Base-by-base conservation (phyloP, 2,113 vertebrate species). In the Pachycephala philippinensis region DNA sequence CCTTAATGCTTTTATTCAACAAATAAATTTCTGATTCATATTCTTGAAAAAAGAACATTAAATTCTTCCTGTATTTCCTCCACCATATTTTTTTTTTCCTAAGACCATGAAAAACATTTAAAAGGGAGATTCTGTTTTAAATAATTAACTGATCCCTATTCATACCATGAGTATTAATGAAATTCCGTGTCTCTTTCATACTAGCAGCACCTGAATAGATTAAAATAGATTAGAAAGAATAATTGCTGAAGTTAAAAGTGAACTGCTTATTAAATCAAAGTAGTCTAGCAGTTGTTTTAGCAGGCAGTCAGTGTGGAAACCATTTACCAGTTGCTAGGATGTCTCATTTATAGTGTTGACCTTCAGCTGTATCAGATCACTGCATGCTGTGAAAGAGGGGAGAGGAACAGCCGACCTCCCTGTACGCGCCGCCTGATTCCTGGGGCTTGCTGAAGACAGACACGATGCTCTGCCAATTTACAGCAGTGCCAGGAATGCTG, bases 241-340 rank as follows among this genome's bases (percentile, higher is more conserved):
- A 91, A 89, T 68, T 78, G 53, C 49, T 76, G 53, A 64, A 87
- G 95, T 89, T 87, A 64, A 95, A 94, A 91, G 69, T 52, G 69
- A 95, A 68, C 65, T 75, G 49, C 52, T 82, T 87, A 82, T 87
- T 95, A 84, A 94, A 94, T 95, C 87, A 95, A 56, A 56, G 22
- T 33, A 53, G 69, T 33, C 53, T 78, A 89, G 10, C 28, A 45
- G 74, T 66, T 79, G 77, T 92, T 94, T 75, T 60, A 94, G 69
- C 44, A 91, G 75, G 53, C 81, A 92, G 87, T 44, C 69, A 87
- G 65, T 60, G 68, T 87, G 81, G 84, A 92, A 95, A 87, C 87
- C 81, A 87, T 87, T 94, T 95, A 45, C 56, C 86, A 93, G 80
- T 96, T 95, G 95, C 94, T 96, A 87, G 74, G 77, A 82, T 93